phyloP scores from a whole-genome alignment of 2,888 invertebrate species.

The Ecliptopera silaceata region DNA sequence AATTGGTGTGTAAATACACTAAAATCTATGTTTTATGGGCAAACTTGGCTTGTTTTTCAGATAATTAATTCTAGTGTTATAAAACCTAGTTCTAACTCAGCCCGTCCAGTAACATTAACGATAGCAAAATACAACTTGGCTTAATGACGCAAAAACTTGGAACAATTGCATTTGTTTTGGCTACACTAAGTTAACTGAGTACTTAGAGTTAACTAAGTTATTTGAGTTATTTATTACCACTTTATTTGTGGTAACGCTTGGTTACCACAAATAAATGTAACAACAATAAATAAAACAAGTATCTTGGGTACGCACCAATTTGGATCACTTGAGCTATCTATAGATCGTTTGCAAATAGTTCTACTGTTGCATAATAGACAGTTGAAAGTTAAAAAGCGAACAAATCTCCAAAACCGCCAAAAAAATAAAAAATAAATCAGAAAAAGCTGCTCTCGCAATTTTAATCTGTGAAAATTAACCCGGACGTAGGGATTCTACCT shows the following conservation, averaged over 20 bases:
- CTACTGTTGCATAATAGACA: no score
- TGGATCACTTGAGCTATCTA: no score
- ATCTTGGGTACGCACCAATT: no score
- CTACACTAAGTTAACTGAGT: not conserved
- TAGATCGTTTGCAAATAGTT: no score
- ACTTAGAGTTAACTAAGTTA: no score
- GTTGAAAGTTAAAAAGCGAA: no score
- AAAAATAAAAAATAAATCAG: not conserved
- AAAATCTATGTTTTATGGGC: not conserved
- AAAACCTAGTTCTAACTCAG: not conserved
- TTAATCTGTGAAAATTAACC: conserved; percentile 39
- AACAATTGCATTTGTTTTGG: not conserved
- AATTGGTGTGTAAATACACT: not conserved
- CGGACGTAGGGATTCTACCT: conserved; percentile 30
- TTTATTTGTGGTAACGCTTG: no score
- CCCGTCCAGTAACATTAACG: not conserved
- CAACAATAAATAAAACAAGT: no score
- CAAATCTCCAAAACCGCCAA: not conserved
- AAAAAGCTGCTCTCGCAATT: conserved; percentile 26
- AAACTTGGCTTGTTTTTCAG: not conserved
- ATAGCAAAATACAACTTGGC: not conserved
- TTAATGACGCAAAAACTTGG: not conserved
- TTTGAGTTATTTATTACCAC: no score
- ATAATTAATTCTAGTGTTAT: not conserved
- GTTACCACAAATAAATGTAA: no score